Evolutionary conservation across 2,888 invertebrate species (phyloP).

Genomic region (Clepsis dumicolana): DNA sequence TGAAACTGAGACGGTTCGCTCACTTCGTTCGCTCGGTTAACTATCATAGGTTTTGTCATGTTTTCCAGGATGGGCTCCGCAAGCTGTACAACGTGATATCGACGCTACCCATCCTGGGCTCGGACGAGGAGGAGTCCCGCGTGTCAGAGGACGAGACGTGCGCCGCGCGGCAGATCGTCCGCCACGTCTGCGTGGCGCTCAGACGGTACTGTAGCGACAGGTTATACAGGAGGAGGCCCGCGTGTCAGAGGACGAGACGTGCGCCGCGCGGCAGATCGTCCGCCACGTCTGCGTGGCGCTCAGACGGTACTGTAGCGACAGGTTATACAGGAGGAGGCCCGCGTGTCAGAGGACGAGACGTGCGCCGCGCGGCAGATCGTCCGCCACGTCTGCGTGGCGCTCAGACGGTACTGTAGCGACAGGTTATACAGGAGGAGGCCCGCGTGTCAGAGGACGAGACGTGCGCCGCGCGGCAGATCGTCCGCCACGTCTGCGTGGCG

Average conservation of each 20-base stretch:
- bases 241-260: constrained; percentile 93
- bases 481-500: constrained; percentile 95
- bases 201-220: too few species aligned
- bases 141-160: constrained; percentile 94
- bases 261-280: constrained; percentile 95
- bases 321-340: constrained; percentile 82
- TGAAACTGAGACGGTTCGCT: too few species aligned
- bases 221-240: constrained; percentile 82
- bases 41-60: too few species aligned
- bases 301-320: constrained; percentile 89
- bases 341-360: constrained; percentile 92
- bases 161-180: constrained; percentile 94
- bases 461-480: constrained; percentile 95
- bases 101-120: constrained; percentile 93
- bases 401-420: constrained; percentile 91
- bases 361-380: constrained; percentile 96
- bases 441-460: constrained; percentile 92
- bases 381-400: constrained; percentile 94
- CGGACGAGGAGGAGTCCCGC: constrained; percentile 87
- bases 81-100: constrained; percentile 97
- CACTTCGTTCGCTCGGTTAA: too few species aligned
- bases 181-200: constrained; percentile 96
- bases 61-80: constrained; percentile 92
- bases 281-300: constrained; percentile 96
- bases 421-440: constrained; percentile 83